Evolutionary conservation across 2,113 vertebrate genomes (phyloP).

Genomic region (Alces alces): DNA sequence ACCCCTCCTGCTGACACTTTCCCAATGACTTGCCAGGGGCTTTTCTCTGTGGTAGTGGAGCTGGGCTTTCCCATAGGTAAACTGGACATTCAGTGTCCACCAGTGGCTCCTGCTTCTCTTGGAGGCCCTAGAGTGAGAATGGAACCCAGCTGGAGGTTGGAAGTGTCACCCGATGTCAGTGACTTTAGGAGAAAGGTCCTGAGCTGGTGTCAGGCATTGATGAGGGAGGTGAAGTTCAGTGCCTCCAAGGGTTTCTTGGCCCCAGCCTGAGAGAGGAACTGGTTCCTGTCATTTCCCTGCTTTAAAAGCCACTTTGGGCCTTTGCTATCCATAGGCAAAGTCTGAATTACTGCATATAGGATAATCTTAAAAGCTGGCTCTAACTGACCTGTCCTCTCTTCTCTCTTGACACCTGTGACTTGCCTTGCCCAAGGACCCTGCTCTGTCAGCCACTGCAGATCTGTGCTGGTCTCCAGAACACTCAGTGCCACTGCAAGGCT

Average conservation of each 20-base stretch:
- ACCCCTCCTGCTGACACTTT: constrained; percentile 1
- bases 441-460: background rate
- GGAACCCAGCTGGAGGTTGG: background rate
- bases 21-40: background rate
- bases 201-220: accelerated
- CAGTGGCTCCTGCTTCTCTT: background rate
- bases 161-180: no score
- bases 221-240: background rate
- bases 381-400: background rate
- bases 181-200: background rate
- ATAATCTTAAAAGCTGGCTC: background rate
- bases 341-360: background rate
- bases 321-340: background rate
- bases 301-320: background rate
- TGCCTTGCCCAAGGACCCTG: background rate
- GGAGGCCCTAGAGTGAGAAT: background rate
- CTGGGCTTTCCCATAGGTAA: constrained; percentile 45
- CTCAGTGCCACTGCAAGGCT: background rate
- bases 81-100: background rate
- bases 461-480: background rate
- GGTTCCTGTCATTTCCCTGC: background rate
- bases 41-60: background rate
- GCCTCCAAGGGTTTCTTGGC: background rate
- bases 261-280: background rate
- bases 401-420: background rate